Evolutionary conservation across 1,140 invertebrate species (phyloP).

Genomic region (Drosophila tsacasi): DNA sequence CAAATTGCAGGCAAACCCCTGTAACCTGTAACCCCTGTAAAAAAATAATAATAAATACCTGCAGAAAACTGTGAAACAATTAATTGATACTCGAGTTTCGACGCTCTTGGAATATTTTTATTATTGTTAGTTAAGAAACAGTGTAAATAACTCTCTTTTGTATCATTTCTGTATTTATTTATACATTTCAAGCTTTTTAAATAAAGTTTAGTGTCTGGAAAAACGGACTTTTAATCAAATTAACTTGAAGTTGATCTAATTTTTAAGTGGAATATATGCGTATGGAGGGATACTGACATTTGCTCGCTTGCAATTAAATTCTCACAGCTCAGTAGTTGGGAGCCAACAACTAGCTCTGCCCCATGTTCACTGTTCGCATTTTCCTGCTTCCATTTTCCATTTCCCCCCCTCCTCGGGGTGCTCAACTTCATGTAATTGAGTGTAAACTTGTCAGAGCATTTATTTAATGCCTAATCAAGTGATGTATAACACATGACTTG

Average conservation of each 20-base stretch:
- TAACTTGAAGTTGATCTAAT: not conserved
- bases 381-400: slow-evolving; percentile 4
- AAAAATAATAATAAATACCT: not conserved
- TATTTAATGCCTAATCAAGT: slow-evolving; percentile 71
- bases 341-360: not conserved
- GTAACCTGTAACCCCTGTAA: too few relatives aligned
- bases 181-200: not conserved
- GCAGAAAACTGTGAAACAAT: not conserved
- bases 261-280: not conserved
- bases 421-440: slow-evolving; percentile 48
- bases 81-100: not conserved
- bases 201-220: not conserved
- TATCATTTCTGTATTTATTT: not conserved
- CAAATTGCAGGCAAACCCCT: not conserved
- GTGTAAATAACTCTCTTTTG: not conserved
- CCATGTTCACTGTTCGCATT: slow-evolving; percentile 11
- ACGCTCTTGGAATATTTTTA: not conserved
- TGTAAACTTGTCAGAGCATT: slow-evolving; percentile 51
- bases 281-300: not conserved
- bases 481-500: slow-evolving; percentile 53
- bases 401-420: not conserved
- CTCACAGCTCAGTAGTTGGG: slow-evolving; percentile 20
- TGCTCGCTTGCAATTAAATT: slow-evolving; percentile 34
- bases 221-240: not conserved
- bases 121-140: not conserved